A percentile compares a stretch with the other conserved stretches of the same genome.
Evolutionary conservation across 2,888 invertebrate genomes (phyloP).

Genomic region (Oegoconia quadripuncta): DNA sequence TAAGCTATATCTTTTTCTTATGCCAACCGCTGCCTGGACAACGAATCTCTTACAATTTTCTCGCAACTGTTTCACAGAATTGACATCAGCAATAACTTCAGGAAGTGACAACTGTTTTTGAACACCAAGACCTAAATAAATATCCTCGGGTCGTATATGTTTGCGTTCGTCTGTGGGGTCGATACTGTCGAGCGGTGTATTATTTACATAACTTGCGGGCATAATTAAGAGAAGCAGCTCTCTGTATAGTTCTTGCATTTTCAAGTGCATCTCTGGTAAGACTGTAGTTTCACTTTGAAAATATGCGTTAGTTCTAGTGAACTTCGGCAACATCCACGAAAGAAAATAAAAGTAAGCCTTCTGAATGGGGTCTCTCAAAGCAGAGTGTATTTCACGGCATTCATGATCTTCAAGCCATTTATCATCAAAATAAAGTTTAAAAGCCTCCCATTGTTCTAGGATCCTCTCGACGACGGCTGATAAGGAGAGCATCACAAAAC

Average conservation of each 20-base stretch:
- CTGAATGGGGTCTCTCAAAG: conserved; percentile 5
- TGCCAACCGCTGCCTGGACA: neutral
- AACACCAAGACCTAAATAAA: conserved; percentile 5
- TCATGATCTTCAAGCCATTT: conserved; percentile 7
- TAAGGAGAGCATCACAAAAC: conserved; percentile 6
- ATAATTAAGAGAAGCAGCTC: conserved; percentile 3
- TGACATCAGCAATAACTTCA: neutral
- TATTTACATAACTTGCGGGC: neutral
- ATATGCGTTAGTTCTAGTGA: conserved; percentile 5
- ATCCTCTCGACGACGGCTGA: conserved; percentile 1
- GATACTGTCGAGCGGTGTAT: neutral
- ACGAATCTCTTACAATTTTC: conserved; percentile 1
- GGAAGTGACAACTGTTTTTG: neutral
- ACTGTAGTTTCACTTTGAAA: conserved; percentile 3
- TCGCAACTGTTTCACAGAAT: neutral
- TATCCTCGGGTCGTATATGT: neutral
- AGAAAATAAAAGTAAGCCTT: conserved; percentile 15
- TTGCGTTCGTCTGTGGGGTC: conserved; percentile 1
- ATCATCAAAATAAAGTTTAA: conserved; percentile 1
- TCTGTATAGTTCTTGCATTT: conserved; percentile 4
- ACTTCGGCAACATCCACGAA: conserved; percentile 15
- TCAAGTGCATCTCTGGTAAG: neutral
- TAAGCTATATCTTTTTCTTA: neutral
- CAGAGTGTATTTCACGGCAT: conserved; percentile 3
- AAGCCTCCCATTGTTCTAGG: conserved; percentile 9